Base-by-base conservation (phyloP, 2,888 invertebrate species). In the Eurois occulta region DNA sequence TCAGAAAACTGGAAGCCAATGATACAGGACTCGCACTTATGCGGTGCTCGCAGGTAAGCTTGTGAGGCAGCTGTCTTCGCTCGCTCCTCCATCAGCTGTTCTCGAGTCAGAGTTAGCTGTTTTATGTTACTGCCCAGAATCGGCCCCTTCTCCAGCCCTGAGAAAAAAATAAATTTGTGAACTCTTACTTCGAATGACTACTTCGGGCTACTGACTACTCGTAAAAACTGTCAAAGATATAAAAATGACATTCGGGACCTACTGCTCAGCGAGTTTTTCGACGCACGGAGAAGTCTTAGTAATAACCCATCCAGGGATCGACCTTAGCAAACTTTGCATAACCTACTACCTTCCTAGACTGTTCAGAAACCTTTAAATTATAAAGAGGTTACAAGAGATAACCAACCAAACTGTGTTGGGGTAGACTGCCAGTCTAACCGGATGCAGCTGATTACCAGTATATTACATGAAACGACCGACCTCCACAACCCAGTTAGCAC, bases 1-100 rank as follows among this genome's bases (percentile, higher is more conserved):
- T 89, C 91, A 8, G 77, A 72, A 8, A 80, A 92, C 8, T 84
- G 80, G 62, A 92, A 92, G 0, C 90, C 88, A 0, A 90, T 41
- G 1, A 92, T 74, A 21, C 92, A 92, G 0, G 80, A 72, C 0
- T 86, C 81, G 71, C 92, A 92, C 41, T 78, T 82, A 48, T 89
- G 78, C 0, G 71, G 73, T 0, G 70, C 68, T 0, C 58, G 65
- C 0, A 78, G 38, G 66, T 82, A 90, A 0, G 46, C 13, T 13
- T 67, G 69, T 0, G 87, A 87, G 21, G 75, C 60, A 0, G 86
- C 80, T 5, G 43, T 72, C 0, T 62, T 46, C 0, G 55, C 35
- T 46, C 86, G 80, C 68, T 89, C 90, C 8, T 70, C 13, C 32
- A 80, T 66, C 5, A 87, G n/a, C 60, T 89, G 85, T 10, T 84